Conservation (phyloP, 2,888 invertebrate genomes). For the Leptothorax acervorum region DNA sequence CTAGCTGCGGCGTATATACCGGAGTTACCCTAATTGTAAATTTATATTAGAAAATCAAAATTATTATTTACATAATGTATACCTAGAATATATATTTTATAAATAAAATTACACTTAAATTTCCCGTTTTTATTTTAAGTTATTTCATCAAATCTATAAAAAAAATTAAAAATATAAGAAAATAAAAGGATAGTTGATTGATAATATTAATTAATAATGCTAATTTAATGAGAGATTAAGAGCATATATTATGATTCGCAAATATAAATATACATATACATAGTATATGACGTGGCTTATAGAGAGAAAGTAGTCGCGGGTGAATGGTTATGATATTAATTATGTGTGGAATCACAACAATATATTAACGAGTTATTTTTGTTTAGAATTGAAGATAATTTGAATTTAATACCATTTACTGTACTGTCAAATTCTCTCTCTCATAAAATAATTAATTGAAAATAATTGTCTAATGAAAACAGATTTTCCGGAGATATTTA, state of each 20-base stretch:
- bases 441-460: background rate
- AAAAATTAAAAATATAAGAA: background rate
- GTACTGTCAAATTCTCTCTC: background rate
- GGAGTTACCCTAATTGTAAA: background rate
- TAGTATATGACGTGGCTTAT: background rate
- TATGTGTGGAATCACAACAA: background rate
- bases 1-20: no score
- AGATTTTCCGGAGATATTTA: background rate
- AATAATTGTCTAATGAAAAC: background rate
- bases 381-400: background rate
- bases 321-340: conserved; percentile 16
- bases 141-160: background rate
- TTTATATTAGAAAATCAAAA: background rate
- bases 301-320: background rate
- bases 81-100: background rate
- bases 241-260: conserved; percentile 24
- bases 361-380: conserved; percentile 11
- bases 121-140: background rate
- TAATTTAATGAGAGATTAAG: conserved; percentile 15
- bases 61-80: background rate
- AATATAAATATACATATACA: background rate
- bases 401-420: background rate
- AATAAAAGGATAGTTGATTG: background rate
- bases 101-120: background rate
- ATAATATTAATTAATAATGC: conserved; percentile 11